Evolutionary conservation across 2,113 vertebrate genomes (phyloP).

Genomic region (Pseudonaja textilis): DNA sequence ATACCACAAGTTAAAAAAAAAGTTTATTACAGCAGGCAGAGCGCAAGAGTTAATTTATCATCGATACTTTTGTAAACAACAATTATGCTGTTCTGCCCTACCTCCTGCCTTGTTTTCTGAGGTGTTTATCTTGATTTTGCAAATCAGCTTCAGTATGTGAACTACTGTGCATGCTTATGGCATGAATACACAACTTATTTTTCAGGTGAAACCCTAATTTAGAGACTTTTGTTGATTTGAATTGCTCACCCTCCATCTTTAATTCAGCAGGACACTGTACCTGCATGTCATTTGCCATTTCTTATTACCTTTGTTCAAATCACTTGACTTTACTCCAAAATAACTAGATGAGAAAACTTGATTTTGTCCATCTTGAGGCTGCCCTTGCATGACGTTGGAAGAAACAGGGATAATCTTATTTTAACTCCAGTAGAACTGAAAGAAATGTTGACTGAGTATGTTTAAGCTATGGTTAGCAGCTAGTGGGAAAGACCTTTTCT

Average conservation of each 20-base stretch:
- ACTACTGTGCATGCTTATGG: background rate
- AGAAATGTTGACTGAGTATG: background rate
- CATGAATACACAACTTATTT: background rate
- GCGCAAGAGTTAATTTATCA: background rate
- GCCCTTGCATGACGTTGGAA: background rate
- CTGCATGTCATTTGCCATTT: background rate
- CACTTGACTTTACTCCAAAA: background rate
- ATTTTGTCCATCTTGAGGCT: background rate
- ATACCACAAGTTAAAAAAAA: conserved; percentile 20
- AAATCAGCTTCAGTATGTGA: background rate
- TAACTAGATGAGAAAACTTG: background rate
- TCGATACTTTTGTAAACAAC: background rate
- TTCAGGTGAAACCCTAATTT: background rate
- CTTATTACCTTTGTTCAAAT: background rate
- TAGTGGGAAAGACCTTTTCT: background rate
- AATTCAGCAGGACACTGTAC: background rate
- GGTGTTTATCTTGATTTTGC: background rate
- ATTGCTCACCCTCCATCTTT: background rate
- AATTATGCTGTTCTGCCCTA: background rate
- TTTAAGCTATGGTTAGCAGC: background rate
- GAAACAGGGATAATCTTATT: background rate
- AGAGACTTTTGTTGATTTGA: background rate
- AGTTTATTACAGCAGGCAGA: background rate
- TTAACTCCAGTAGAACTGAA: background rate
- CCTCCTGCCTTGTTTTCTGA: background rate